Evolutionary conservation across 2,888 invertebrate species (phyloP).

Genomic region (Chymomyza procnemis): DNA sequence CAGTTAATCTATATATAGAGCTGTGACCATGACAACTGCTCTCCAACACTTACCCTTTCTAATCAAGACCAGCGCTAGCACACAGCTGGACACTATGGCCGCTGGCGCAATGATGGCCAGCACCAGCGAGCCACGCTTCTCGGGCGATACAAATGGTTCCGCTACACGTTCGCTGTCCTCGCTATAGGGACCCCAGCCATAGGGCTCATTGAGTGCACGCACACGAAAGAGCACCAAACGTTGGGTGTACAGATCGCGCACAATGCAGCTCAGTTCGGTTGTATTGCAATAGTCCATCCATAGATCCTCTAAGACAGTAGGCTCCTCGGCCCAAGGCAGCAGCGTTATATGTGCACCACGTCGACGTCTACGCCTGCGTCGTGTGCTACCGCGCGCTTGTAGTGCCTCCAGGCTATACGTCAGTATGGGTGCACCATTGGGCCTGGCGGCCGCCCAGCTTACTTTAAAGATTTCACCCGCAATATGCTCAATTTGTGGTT

Average conservation of each 20-base stretch:
- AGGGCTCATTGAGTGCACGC: conserved; percentile 85
- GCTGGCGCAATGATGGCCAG: conserved; percentile 83
- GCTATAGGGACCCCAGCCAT: conserved; percentile 91
- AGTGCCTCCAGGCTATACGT: conserved; percentile 88
- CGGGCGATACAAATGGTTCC: conserved; percentile 75
- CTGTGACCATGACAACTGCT: too few relatives aligned
- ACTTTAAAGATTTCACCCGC: conserved; percentile 87
- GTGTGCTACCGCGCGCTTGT: conserved; percentile 60
- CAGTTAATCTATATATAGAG: background rate
- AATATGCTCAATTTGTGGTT: conserved; percentile 86
- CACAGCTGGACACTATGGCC: conserved; percentile 77
- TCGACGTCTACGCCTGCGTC: conserved; percentile 47
- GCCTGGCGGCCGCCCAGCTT: conserved; percentile 88
- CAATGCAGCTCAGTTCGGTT: conserved; percentile 88
- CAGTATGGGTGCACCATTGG: conserved; percentile 87
- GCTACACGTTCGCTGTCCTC: conserved; percentile 81
- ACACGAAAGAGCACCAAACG: conserved; percentile 86
- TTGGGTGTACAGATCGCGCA: conserved; percentile 82
- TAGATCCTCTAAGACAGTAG: conserved; percentile 79
- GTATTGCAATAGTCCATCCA: conserved; percentile 88
- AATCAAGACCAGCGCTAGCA: conserved; percentile 67
- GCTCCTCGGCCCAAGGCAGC: conserved; percentile 81
- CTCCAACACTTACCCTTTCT: conserved; percentile 73
- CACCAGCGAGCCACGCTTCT: conserved; percentile 79
- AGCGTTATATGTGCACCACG: conserved; percentile 54